Conservation (phyloP, 2,113 vertebrate species). For the Phylloscopus trochiloides region DNA sequence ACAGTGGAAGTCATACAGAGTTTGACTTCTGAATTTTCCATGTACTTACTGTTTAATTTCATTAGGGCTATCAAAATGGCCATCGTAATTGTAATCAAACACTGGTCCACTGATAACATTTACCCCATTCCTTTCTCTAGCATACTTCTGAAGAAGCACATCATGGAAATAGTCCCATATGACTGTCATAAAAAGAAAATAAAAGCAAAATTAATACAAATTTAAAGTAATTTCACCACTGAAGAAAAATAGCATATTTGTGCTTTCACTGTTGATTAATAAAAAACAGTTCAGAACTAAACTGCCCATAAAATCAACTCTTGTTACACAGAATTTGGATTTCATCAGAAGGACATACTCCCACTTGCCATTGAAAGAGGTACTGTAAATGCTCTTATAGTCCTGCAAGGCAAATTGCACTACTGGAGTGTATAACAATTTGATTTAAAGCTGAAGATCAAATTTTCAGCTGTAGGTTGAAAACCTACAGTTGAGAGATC, state of each 20-base stretch:
- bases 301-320: neutral
- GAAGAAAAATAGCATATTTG: neutral
- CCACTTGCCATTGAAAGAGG: neutral
- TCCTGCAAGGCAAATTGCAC: neutral
- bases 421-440: neutral
- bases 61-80: constrained; percentile 77
- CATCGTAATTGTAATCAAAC: constrained; percentile 90
- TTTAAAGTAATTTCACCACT: neutral
- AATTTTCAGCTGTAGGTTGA: neutral
- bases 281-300: neutral
- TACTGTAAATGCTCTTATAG: neutral
- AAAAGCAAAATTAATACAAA: neutral
- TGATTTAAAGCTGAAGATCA: neutral
- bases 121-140: constrained; percentile 81
- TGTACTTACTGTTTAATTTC: constrained; percentile 76
- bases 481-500: neutral
- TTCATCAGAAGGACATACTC: neutral
- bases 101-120: constrained; percentile 92
- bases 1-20: neutral
- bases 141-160: constrained; percentile 77
- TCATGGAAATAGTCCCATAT: constrained; percentile 88
- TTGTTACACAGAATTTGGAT: neutral
- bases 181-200: constrained; percentile 69
- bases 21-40: neutral
- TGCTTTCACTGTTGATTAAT: neutral